These are phyloP conservation scores for Malacosoma neustria DNA, from an alignment of 2,888 invertebrate genomes.

Conservation along the genomic window DNA sequence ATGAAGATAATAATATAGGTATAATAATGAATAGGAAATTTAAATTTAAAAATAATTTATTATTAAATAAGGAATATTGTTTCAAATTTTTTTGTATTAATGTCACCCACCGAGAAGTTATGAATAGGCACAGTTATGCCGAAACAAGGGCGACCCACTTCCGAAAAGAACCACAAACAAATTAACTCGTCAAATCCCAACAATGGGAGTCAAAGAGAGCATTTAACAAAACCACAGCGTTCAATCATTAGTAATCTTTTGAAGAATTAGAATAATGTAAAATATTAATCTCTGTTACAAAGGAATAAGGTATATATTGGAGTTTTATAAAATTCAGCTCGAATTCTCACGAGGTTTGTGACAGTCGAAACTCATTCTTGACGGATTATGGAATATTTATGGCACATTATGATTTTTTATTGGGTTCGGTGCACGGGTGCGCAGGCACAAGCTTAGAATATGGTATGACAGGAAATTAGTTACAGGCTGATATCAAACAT, in stretches of 20 bases:
- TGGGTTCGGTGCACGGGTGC: slow-evolving; percentile 30
- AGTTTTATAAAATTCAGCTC: not conserved
- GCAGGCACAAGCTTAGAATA: slow-evolving; percentile 21
- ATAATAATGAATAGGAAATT: too few relatives aligned
- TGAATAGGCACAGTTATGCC: not conserved
- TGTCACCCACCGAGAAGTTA: too few relatives aligned
- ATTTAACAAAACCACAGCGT: not conserved
- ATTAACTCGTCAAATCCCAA: not conserved
- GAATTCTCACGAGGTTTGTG: slow-evolving; percentile 29
- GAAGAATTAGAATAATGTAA: not conserved
- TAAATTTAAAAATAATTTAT: too few relatives aligned
- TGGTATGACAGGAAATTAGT: slow-evolving; percentile 25
- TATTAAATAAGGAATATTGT: too few relatives aligned
- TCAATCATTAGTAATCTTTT: not conserved
- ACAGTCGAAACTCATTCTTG: slow-evolving; percentile 37
- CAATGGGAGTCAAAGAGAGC: not conserved
- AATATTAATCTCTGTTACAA: not conserved
- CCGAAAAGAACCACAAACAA: not conserved
- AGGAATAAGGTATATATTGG: not conserved
- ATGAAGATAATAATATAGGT: too few relatives aligned
- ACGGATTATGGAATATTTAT: slow-evolving; percentile 57
- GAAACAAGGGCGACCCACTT: not conserved
- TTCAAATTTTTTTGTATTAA: too few relatives aligned
- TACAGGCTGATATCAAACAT: slow-evolving; percentile 25
- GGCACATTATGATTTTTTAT: slow-evolving; percentile 40